Evolutionary conservation across 2,797 vertebrate species (phyloP), one percentile per base, ranked within the genome.

Genomic region (Acrocephalus scirpaceus): DNA sequence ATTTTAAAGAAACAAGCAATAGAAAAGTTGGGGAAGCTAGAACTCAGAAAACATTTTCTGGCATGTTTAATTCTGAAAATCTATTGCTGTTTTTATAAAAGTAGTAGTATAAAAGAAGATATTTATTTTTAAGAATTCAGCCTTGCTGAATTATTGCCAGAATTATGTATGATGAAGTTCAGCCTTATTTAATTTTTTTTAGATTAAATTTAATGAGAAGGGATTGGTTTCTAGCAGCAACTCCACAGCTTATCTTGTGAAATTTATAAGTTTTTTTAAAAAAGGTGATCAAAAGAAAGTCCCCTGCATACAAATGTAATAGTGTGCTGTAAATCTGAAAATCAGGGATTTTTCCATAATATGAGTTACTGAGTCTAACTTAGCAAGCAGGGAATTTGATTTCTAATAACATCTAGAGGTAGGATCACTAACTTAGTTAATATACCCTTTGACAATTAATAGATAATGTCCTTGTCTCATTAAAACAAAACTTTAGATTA

Each of bases 371-470:
- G 1, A 61, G 11, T 72, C n/a, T 36, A 72, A 75, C 8, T 73
- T 60, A 62, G 18, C 7, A 84, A 90, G 18, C 40, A 78, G 16
- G 29, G 25, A 72, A 78, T 69, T 82, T 38, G 45, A 56, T 87
- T 87, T 85, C 72, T 66, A 34, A 86, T 30, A 70, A 47, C 6
- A 73, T 86, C 13, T 81, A 88, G 60, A 73, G 9, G 16, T 38
- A 6, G 58, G 66, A 70, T 92, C 62, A 73, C 82, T 86, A 93
- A 84, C 34, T 75, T 89, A 90, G 42, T 88, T 92, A 90, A 94
- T 91, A 95, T 36, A 58, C 16, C 11, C 25, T 75, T 88, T 75
- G 36, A 74, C 22, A 90, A 86, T 69, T 65, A 94, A 81, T 45
- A n/a, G 48, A 66, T 73, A 88, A 51, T 45, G n/a, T 18, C 23